Evolutionary conservation across 2,113 vertebrate genomes (phyloP).

Genomic region (Eudorcas thomsonii): DNA sequence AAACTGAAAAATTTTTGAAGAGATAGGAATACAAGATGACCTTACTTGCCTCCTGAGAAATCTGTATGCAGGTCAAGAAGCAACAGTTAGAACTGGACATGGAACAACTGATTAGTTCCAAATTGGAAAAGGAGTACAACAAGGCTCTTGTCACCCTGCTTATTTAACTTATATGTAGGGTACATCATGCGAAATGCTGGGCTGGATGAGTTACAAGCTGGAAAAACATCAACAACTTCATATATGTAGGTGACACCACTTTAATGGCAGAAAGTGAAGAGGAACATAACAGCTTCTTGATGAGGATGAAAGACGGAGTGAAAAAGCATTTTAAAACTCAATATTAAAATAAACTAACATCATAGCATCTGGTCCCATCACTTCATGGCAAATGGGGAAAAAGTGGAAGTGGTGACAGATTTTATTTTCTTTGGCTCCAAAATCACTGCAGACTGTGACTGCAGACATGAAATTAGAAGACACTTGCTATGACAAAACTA

Average conservation of each 20-base stretch:
- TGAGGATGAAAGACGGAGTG: neutral
- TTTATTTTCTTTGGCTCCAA: neutral
- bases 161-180: neutral
- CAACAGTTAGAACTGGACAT: neutral
- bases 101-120: neutral
- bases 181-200: neutral
- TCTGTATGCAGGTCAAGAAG: neutral
- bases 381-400: neutral
- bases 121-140: neutral
- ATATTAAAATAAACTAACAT: neutral
- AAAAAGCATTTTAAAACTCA: neutral
- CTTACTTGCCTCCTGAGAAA: neutral
- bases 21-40: neutral
- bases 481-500: neutral
- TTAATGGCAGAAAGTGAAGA: neutral
- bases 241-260: neutral
- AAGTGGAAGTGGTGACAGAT: neutral
- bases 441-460: neutral
- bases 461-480: neutral
- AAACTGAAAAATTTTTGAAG: neutral
- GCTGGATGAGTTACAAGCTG: neutral
- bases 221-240: neutral
- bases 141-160: neutral
- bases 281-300: neutral
- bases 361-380: neutral